Percentiles rank a stretch among this genome's conserved stretches.
Conservation (phyloP, 2,888 invertebrate genomes). For the Lasioglossum oenotherae region DNA sequence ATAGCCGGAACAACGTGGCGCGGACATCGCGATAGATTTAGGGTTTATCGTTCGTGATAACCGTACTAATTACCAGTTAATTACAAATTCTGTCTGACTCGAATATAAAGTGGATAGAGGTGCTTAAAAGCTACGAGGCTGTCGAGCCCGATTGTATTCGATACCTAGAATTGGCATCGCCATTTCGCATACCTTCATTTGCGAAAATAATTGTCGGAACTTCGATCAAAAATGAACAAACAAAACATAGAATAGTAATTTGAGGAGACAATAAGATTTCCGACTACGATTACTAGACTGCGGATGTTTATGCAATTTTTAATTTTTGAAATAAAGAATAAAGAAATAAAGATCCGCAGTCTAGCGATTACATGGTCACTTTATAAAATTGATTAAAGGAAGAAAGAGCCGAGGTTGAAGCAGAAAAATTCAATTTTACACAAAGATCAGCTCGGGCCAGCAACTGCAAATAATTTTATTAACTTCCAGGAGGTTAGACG, state of each 20-base stretch:
- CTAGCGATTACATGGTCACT: not conserved
- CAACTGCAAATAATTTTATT: not conserved
- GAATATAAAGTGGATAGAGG: not conserved
- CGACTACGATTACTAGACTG: too few relatives aligned
- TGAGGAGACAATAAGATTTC: not conserved
- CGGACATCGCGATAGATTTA: conserved; percentile 32
- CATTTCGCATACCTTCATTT: not conserved
- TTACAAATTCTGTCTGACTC: conserved; percentile 36
- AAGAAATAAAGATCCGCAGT: too few relatives aligned
- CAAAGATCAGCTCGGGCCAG: not conserved
- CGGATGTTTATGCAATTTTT: too few relatives aligned
- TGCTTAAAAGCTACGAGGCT: not conserved
- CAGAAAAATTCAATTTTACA: not conserved
- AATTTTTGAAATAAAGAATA: too few relatives aligned
- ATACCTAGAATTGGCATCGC: not conserved
- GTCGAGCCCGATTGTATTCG: not conserved
- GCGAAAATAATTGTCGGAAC: not conserved
- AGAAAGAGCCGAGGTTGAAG: not conserved
- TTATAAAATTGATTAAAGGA: not conserved
- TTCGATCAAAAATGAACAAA: not conserved
- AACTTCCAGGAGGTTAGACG: not conserved
- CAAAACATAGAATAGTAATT: not conserved
- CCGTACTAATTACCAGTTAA: conserved; percentile 56
- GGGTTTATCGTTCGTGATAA: conserved; percentile 27
- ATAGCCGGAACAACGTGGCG: conserved; percentile 35